Evolutionary conservation across 2,888 invertebrate genomes (phyloP).

Genomic region (Yponomeuta evonymella): DNA sequence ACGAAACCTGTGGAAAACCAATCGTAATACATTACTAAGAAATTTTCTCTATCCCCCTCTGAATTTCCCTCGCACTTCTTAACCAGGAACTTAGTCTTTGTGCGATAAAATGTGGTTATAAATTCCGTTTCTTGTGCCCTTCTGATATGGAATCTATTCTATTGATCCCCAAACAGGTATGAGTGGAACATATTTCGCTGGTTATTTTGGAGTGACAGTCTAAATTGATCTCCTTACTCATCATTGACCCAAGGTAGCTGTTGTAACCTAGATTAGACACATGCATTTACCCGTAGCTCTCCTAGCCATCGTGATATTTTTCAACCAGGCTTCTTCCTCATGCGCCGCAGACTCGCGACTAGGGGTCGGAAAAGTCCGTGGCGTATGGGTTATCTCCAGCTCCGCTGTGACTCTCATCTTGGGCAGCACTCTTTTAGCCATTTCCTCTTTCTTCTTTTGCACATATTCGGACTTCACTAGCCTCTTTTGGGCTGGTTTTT

Average conservation of each 20-base stretch:
- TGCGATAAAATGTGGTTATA: too few relatives aligned
- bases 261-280: background rate
- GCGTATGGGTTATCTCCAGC: slow-evolving; percentile 83
- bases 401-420: slow-evolving; percentile 73
- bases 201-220: too few relatives aligned
- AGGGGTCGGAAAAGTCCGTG: slow-evolving; percentile 87
- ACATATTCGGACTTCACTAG: slow-evolving; percentile 53
- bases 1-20: slow-evolving; percentile 73
- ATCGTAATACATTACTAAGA: too few relatives aligned
- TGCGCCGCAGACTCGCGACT: slow-evolving; percentile 82
- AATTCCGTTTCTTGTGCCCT: too few relatives aligned
- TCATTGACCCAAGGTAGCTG: background rate
- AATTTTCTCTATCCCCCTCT: too few relatives aligned
- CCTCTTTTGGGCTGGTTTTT: slow-evolving; percentile 29
- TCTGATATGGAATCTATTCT: too few relatives aligned
- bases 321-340: slow-evolving; percentile 88
- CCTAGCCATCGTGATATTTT: slow-evolving; percentile 84
- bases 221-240: too few relatives aligned
- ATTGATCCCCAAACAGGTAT: too few relatives aligned
- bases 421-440: slow-evolving; percentile 63
- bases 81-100: too few relatives aligned
- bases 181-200: too few relatives aligned
- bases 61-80: too few relatives aligned
- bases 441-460: slow-evolving; percentile 51
- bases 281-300: slow-evolving; percentile 65